These are phyloP conservation scores for Stigmatopora nigra DNA, from an alignment of 2,113 vertebrate species.

Conservation along the genomic window DNA sequence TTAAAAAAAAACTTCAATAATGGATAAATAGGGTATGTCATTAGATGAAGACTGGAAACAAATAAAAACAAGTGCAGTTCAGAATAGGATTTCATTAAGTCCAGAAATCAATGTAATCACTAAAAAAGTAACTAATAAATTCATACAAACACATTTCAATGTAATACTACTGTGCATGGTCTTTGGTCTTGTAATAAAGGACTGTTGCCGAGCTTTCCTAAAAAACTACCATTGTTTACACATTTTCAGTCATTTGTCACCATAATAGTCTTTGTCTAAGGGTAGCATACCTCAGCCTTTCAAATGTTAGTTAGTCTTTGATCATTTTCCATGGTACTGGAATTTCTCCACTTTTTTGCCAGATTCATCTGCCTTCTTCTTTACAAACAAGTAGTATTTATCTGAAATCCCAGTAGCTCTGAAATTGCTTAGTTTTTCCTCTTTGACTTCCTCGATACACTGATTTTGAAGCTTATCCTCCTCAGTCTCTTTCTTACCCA, in stretches of 20 bases:
- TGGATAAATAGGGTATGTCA: too few relatives aligned
- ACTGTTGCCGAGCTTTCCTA: background rate
- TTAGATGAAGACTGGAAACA: too few relatives aligned
- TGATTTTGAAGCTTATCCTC: background rate
- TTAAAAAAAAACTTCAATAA: too few relatives aligned
- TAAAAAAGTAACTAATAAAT: background rate
- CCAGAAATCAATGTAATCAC: too few relatives aligned
- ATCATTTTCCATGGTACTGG: constrained; percentile 2
- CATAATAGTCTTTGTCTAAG: too few relatives aligned
- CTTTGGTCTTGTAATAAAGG: background rate
- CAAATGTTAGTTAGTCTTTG: background rate
- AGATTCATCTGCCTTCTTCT: background rate
- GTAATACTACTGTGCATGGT: background rate
- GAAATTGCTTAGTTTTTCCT: background rate
- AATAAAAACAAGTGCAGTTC: background rate
- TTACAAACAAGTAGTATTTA: background rate
- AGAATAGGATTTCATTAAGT: too few relatives aligned
- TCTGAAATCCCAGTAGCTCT: background rate
- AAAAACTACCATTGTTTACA: background rate
- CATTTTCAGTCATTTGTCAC: background rate
- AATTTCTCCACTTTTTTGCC: background rate
- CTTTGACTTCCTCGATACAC: constrained; percentile 5
- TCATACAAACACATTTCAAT: background rate
- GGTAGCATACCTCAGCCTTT: background rate
- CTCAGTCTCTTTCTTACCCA: background rate